Evolutionary conservation across 2,797 vertebrate genomes (phyloP), one percentile per base, ranked within the genome.

Genomic region (Sebastes trivittatus): DNA sequence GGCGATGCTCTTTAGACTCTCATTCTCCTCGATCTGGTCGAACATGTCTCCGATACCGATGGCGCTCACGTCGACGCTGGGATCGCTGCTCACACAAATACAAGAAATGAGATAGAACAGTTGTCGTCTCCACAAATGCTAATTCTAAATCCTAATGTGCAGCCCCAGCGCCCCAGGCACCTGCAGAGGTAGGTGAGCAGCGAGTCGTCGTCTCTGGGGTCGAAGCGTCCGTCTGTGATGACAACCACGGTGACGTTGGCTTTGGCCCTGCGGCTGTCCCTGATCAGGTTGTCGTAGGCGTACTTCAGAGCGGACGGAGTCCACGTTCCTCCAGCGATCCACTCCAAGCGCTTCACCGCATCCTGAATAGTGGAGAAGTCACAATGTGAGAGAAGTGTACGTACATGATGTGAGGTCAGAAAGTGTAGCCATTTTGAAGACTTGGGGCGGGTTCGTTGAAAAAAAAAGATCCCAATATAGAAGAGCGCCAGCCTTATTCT

Each of bases 31-130:
- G 0, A 87, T 69, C 91, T 97, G 95, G 56, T 97, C 91, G 54
- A 99, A 99, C 98, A 99, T 99, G 94, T 99, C 98, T 2, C 98
- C 98, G 1, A 99, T 97, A 81, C 98, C 98, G 1, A 99, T 99
- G 90, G 98, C 98, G 0, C 95, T 98, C 83, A 98, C 97, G 0
- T 96, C 95, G 2, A 99, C 92, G 1, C 25, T 84, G 0, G 95
- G 88, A 66, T 95, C 94, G 0, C 93, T 94, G 84, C 68, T 82
- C 77, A 78, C 22, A 85, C 42, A 82, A 80, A 79, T 1, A 73
- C 62, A 81, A 83, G 63, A 20, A 74, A 54, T 70, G 22, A 70
- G 18, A 65, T 49, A 11, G 46, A 65, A 72, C 7, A 0, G 4
- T 36, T 42, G 38, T 62, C 10, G 8, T 67, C 23, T 14, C 7